Evolutionary conservation across 2,113 vertebrate species (phyloP), one percentile per base, ranked within the genome.

Genomic region (Leucosticte australis): DNA sequence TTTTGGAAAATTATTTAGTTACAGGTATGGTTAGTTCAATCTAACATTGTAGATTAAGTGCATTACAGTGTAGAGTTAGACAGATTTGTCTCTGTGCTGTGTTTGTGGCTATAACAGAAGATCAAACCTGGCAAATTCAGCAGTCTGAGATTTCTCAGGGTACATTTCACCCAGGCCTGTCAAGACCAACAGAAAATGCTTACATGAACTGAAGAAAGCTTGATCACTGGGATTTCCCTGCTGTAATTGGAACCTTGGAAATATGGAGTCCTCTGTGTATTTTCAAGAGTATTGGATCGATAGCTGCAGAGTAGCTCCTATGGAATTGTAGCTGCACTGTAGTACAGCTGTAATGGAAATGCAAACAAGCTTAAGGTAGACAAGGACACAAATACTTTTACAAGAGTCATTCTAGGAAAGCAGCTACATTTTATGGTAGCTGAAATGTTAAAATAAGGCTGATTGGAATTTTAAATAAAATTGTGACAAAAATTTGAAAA

Each of bases 31-130:
- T 42, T 91, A 73, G 39, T 59, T 76, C 55, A 75, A 63, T 46
- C 22, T 76, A 70, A 49, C 0, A 3, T 8, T 0, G 0, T 50
- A 24, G 4, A 17, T 64, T 71, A 83, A 2, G 14, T 55, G 37
- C 9, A 6, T 23, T 33, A 20, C 26, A 60, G 30, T 30, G 35
- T 86, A 56, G 68, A 64, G 33, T 63, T 46, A n/a, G 46, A 35
- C 15, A 74, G 20, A 31, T 86, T 63, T 83, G 47, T 71, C 52
- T 79, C 28, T 6, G 2, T 94, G 52, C 27, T 77, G 41, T 41
- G 26, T 65, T 74, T 87, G 53, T 65, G 37, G 63, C 33, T 76
- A 8, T 27, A 77, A 41, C 22, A 87, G 60, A 74, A 88, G 64
- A 89, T 49, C 44, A 93, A 81, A 70, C 37, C 19, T 57, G 41